Conservation (phyloP, 2,113 vertebrate genomes). For the Cairina moschata region DNA sequence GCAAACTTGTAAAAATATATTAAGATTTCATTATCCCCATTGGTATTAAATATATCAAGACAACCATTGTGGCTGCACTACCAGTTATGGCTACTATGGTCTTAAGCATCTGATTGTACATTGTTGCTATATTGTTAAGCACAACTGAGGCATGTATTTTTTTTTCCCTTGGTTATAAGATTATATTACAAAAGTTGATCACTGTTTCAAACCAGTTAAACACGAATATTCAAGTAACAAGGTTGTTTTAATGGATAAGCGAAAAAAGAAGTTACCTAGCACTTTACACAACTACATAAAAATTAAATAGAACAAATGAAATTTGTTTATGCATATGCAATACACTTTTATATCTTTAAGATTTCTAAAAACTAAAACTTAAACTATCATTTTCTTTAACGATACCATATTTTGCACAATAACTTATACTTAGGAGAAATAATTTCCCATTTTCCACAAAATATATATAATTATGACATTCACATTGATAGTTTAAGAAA, state of each 20-base stretch:
- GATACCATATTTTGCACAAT: constrained; percentile 83
- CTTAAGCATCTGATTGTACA: constrained; percentile 48
- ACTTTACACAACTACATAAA: constrained; percentile 79
- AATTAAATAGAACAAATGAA: constrained; percentile 85
- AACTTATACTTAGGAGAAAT: constrained; percentile 84
- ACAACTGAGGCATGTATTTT: constrained; percentile 26
- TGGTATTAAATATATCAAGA: not conserved
- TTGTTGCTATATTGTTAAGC: constrained; percentile 37
- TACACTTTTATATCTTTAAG: constrained; percentile 81
- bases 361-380: constrained; percentile 82
- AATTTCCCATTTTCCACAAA: constrained; percentile 79
- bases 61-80: not conserved
- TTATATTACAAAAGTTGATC: constrained; percentile 60
- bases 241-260: constrained; percentile 72
- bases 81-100: constrained; percentile 41
- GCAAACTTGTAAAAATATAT: constrained; percentile 48
- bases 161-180: constrained; percentile 56
- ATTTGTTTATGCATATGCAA: constrained; percentile 79
- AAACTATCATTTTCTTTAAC: constrained; percentile 79
- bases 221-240: constrained; percentile 82
- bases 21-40: constrained; percentile 43
- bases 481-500: constrained; percentile 82
- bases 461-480: constrained; percentile 86
- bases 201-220: constrained; percentile 72
- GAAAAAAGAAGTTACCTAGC: constrained; percentile 69